These are phyloP conservation scores for Tinea pellionella DNA, from an alignment of 2,888 invertebrate genomes.

Conservation along the genomic window DNA sequence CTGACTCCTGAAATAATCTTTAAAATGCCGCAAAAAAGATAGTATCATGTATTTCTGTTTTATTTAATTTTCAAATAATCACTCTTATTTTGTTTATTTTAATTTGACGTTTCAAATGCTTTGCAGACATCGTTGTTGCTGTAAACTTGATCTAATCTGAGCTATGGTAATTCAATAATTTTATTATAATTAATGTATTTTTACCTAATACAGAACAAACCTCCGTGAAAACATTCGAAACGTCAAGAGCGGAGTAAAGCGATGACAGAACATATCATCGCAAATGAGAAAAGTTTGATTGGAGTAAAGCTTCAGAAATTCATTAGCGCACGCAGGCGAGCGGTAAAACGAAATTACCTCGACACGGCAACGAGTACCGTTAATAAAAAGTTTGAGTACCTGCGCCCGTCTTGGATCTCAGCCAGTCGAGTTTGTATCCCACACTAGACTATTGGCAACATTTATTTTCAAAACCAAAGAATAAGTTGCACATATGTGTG, in stretches of 20 bases:
- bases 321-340: conserved; percentile 47
- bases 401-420: conserved; percentile 23
- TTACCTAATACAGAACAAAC: not conserved
- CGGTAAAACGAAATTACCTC: conserved; percentile 35
- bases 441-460: conserved; percentile 27
- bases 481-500: not conserved
- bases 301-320: conserved; percentile 49
- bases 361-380: conserved; percentile 20
- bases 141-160: too few species aligned
- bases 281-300: conserved; percentile 64
- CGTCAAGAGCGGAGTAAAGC: conserved; percentile 26
- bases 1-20: too few species aligned
- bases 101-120: too few species aligned
- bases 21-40: too few species aligned
- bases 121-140: too few species aligned
- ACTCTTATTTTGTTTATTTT: too few species aligned
- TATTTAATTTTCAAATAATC: too few species aligned
- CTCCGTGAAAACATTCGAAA: not conserved
- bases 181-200: not conserved
- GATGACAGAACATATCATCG: conserved; percentile 45
- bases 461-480: conserved; percentile 34
- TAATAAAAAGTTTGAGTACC: conserved; percentile 34
- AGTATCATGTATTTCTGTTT: too few species aligned
- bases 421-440: conserved; percentile 20
- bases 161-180: too few species aligned